Evolutionary conservation across 2,113 vertebrate species (phyloP).

Genomic region (Otolemur garnettii): DNA sequence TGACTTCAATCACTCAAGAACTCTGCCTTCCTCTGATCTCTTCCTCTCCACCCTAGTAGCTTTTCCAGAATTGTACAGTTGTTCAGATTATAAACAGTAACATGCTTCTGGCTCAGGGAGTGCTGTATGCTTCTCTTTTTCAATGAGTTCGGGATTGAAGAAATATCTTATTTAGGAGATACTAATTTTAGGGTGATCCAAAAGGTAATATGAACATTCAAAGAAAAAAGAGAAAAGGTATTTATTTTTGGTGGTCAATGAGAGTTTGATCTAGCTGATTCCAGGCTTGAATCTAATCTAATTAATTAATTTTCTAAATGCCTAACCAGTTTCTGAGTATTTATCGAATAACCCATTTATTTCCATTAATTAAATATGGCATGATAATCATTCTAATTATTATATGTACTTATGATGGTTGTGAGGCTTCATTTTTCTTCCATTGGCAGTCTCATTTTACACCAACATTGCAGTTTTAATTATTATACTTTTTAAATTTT

Average conservation of each 20-base stretch:
- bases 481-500: slow-evolving; percentile 40
- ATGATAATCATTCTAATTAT: slow-evolving; percentile 62
- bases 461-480: slow-evolving; percentile 37
- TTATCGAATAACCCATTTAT: slow-evolving; percentile 42
- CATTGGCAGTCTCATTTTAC: slow-evolving; percentile 55
- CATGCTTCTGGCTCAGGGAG: neutral
- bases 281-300: neutral
- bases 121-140: neutral
- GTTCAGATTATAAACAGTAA: neutral
- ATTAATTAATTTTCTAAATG: slow-evolving; percentile 36
- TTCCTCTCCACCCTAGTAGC: neutral
- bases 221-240: neutral
- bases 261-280: neutral
- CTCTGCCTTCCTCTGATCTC: neutral
- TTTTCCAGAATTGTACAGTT: neutral
- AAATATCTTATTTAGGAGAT: neutral
- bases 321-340: neutral
- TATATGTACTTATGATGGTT: neutral
- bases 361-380: slow-evolving; percentile 39
- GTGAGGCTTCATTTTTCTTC: slow-evolving; percentile 62
- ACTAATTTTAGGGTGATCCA: neutral
- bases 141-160: neutral
- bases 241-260: neutral
- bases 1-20: neutral
- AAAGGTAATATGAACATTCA: neutral